Conservation (phyloP, 1,140 invertebrate species). For the Aphis gossypii region DNA sequence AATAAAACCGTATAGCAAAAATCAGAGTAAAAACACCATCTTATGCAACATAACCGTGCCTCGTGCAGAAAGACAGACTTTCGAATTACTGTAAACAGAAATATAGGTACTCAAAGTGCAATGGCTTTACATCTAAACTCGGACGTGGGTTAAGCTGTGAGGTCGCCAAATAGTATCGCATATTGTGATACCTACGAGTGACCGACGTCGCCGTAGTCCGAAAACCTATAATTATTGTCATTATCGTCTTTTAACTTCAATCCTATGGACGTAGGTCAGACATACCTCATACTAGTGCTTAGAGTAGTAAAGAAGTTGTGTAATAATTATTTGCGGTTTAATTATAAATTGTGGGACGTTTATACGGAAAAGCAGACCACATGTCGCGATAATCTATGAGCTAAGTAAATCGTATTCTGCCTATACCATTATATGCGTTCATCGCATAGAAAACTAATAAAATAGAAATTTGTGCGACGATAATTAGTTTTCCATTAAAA, state of each 20-base stretch:
- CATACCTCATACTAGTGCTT: background rate
- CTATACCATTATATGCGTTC: background rate
- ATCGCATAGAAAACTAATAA: background rate
- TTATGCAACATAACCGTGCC: background rate
- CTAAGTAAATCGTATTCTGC: background rate
- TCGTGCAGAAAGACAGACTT: background rate
- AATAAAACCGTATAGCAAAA: background rate
- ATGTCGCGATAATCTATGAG: background rate
- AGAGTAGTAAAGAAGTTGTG: background rate
- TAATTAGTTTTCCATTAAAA: background rate
- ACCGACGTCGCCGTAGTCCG: background rate
- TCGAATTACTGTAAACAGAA: background rate
- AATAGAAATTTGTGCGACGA: background rate
- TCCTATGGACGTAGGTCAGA: background rate
- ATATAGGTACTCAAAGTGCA: background rate
- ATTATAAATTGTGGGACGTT: background rate
- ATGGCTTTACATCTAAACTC: background rate
- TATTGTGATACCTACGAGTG: background rate
- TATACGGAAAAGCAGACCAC: background rate
- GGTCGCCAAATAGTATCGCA: background rate
- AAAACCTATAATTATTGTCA: conserved; percentile 15
- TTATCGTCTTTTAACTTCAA: background rate
- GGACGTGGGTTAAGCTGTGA: background rate
- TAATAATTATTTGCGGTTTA: background rate
- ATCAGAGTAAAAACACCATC: conserved; percentile 9